Percentiles rank a stretch among this genome's conserved stretches.
phyloP scores from a whole-genome alignment of 2,888 invertebrate species.

The Athripsodes cinereus region DNA sequence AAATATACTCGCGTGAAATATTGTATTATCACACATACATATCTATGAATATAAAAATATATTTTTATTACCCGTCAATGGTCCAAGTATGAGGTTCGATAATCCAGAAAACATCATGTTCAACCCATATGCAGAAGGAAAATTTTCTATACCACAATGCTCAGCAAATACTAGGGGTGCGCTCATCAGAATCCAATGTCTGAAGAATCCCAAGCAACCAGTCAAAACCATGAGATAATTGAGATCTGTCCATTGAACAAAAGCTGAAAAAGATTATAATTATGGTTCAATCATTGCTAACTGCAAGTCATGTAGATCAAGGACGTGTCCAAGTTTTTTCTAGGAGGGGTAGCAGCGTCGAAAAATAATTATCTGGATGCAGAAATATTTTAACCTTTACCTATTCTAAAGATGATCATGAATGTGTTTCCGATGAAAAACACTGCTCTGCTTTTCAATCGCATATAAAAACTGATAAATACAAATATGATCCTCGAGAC shows the following conservation, averaged over 20 bases:
- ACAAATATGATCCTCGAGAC: slow-evolving; percentile 58
- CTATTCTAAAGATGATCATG: slow-evolving; percentile 61
- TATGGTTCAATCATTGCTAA: too few relatives aligned
- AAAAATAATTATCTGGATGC: too few relatives aligned
- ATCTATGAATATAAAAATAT: neutral
- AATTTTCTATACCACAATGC: slow-evolving; percentile 59
- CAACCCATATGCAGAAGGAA: slow-evolving; percentile 66
- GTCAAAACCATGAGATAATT: slow-evolving; percentile 54
- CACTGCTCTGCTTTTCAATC: slow-evolving; percentile 57
- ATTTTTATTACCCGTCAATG: slow-evolving; percentile 54
- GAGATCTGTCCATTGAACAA: slow-evolving; percentile 44
- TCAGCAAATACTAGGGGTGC: slow-evolving; percentile 66
- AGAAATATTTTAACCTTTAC: too few relatives aligned
- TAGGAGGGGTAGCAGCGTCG: too few relatives aligned
- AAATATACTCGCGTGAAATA: neutral
- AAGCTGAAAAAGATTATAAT: slow-evolving; percentile 39
- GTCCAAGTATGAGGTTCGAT: slow-evolving; percentile 61
- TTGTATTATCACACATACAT: neutral
- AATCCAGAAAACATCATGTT: slow-evolving; percentile 67
- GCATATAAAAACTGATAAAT: slow-evolving; percentile 53
- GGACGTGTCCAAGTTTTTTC: too few relatives aligned
- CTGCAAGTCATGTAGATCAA: too few relatives aligned
- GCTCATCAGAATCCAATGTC: slow-evolving; percentile 65
- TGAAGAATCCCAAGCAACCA: slow-evolving; percentile 58
- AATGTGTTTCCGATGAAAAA: slow-evolving; percentile 60